phyloP scores from a whole-genome alignment of 1,140 invertebrate genomes.

The Drosophila sturtevanti region DNA sequence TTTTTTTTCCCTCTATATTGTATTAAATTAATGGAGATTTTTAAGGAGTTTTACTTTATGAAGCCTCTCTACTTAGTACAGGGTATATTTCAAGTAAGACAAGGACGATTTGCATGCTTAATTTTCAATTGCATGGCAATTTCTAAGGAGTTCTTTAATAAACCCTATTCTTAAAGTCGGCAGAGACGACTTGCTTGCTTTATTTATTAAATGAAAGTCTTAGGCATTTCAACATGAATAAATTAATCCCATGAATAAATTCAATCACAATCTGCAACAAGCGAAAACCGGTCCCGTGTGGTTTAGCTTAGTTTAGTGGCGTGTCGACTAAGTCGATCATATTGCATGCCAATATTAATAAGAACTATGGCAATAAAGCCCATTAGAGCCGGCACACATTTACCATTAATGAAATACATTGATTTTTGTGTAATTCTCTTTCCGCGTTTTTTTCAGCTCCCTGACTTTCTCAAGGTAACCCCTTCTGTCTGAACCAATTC shows the following conservation, averaged over 20 bases:
- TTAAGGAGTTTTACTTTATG: too few relatives aligned
- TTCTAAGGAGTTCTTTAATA: too few relatives aligned
- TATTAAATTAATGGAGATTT: too few relatives aligned
- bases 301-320: constrained; percentile 5
- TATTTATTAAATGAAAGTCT: background rate
- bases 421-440: constrained; percentile 64
- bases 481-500: constrained; percentile 51
- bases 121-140: too few relatives aligned
- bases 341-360: constrained; percentile 79
- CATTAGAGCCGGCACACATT: constrained; percentile 78
- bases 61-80: too few relatives aligned
- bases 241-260: background rate
- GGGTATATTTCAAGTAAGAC: too few relatives aligned
- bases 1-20: too few relatives aligned
- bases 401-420: constrained; percentile 78
- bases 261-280: background rate
- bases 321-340: constrained; percentile 53
- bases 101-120: too few relatives aligned
- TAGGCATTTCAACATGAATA: background rate
- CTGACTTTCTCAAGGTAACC: constrained; percentile 3
- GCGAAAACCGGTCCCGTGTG: background rate
- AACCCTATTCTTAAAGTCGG: too few relatives aligned
- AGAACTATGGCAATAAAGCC: constrained; percentile 79
- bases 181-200: too few relatives aligned
- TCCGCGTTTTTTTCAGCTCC: background rate